Percentiles rank a stretch among this genome's conserved stretches.
These are phyloP conservation scores for Rhimphoctona megacephalus DNA, from an alignment of 2,888 invertebrate species.

Conservation along the genomic window DNA sequence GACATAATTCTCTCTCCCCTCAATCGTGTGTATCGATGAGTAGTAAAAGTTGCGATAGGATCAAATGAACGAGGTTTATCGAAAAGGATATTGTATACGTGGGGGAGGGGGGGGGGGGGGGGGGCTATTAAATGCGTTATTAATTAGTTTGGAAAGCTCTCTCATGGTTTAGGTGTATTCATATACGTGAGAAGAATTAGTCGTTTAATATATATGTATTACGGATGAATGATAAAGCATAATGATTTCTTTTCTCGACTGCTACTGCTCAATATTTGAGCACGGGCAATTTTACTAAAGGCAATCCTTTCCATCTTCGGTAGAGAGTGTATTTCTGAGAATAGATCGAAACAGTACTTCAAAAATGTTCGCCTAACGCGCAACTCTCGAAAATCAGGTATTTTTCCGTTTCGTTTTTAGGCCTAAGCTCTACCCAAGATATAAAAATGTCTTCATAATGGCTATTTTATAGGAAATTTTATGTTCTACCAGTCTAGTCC, in stretches of 20 bases:
- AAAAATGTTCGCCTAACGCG: too few relatives aligned
- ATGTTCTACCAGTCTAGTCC: background rate
- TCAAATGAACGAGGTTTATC: background rate
- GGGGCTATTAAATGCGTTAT: slow-evolving; percentile 8
- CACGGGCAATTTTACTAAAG: background rate
- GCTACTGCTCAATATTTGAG: background rate
- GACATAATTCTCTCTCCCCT: background rate
- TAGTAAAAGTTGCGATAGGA: background rate
- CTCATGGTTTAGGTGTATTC: slow-evolving; percentile 3
- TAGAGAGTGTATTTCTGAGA: too few relatives aligned
- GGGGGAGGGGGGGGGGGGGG: background rate
- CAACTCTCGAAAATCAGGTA: too few relatives aligned
- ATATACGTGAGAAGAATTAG: background rate
- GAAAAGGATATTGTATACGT: background rate
- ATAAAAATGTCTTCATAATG: too few relatives aligned
- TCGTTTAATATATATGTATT: background rate
- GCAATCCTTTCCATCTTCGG: too few relatives aligned
- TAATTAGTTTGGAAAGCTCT: slow-evolving; percentile 50
- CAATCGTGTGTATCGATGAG: background rate
- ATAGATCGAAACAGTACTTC: too few relatives aligned
- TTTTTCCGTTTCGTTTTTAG: too few relatives aligned
- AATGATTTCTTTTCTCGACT: background rate
- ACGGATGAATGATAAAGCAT: background rate
- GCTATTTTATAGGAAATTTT: background rate
- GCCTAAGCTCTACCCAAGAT: too few relatives aligned